Evolutionary conservation across 2,888 invertebrate species (phyloP), one percentile per base, ranked within the genome.

Genomic region (Cynaeus angustus): DNA sequence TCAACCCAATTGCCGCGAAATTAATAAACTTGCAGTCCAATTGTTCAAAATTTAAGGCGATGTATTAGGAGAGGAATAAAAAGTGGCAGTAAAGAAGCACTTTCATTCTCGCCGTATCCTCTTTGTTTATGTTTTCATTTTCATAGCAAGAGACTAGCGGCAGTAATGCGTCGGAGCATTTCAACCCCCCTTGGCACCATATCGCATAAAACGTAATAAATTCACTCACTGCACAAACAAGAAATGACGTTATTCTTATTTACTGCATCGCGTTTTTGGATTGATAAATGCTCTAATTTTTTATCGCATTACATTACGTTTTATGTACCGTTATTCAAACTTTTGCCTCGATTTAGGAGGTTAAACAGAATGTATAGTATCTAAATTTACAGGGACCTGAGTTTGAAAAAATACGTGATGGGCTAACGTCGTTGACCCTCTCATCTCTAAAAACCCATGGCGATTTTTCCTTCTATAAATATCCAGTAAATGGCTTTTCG

Each of bases 91-190:
- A 67, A 67, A 67, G 67, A 48, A 59, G 67, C 67, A 59, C 67
- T 67, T 67, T 67, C 67, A 59, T 67, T 58, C 66, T 66, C 66
- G 66, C 56, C 66, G 66, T 56, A 66, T 66, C 67, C 67, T 52
- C 67, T 59, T 67, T 67, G 67, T 67, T 67, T 67, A 67, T 67
- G 67, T 67, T 67, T 67, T 67, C 67, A 67, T 67, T 67, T 67
- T 67, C 67, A 59, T 59, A 59, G 67, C 67, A 59, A 66, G 59
- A 67, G 59, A 59, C 59, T 55, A 59, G 67, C 67, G 67, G 59
- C 59, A 21, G 67, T 67, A 67, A 67, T 67, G 67, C 67, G 67
- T 67, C 67, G 67, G 59, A 52, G 67, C 67, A 59, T 67, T 59
- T 59, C 67, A 58, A 58, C 66, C 65, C 66, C 65, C 66, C 66